Percentiles rank a stretch among this genome's conserved stretches.
Conservation (phyloP, 1,140 invertebrate genomes). For the Trinorchestia longiramus region DNA sequence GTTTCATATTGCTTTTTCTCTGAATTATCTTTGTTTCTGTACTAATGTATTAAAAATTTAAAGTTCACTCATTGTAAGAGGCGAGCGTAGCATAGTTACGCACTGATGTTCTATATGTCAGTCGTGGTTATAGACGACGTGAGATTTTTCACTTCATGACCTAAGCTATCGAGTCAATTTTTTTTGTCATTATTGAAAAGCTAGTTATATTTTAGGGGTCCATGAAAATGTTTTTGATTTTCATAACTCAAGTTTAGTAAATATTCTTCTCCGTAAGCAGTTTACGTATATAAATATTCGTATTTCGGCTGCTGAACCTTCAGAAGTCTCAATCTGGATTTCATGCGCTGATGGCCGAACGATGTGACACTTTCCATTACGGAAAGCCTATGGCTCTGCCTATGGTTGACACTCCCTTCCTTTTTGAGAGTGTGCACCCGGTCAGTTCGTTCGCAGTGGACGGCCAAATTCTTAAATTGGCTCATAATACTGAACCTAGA, state of each 20-base stretch:
- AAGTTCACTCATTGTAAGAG: neutral
- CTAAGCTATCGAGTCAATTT: no score
- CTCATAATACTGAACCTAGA: neutral
- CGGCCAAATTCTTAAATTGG: neutral
- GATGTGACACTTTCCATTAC: slow-evolving; percentile 42
- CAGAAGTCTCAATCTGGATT: neutral
- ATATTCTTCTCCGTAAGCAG: neutral
- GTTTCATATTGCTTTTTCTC: neutral
- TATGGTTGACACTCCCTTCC: slow-evolving; percentile 41
- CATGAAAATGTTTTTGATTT: neutral
- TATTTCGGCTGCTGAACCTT: neutral
- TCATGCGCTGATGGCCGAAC: neutral
- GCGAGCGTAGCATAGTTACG: neutral
- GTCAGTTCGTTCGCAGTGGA: neutral
- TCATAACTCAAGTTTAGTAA: neutral
- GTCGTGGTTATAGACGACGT: no score
- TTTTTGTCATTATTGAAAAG: neutral
- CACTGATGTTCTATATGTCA: no score
- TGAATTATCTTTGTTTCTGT: no score
- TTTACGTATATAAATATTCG: neutral
- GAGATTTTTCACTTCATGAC: no score
- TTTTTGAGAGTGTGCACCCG: neutral
- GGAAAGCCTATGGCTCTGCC: neutral
- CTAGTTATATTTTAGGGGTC: neutral
- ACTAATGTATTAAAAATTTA: neutral